phyloP scores from a whole-genome alignment of 1,140 invertebrate genomes.

The Eumaeus atala region DNA sequence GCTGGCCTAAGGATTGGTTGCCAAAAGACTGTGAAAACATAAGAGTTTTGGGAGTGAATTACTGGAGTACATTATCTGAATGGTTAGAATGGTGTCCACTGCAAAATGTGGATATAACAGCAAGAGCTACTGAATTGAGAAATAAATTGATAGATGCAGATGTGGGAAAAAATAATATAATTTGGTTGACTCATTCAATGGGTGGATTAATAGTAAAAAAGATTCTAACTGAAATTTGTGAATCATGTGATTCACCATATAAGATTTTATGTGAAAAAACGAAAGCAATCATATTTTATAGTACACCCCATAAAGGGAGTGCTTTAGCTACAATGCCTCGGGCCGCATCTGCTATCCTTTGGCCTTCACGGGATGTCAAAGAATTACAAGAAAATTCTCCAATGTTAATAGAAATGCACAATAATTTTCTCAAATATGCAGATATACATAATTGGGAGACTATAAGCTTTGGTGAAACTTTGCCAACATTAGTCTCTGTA shows the following conservation, averaged over 20 bases:
- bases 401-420: slow-evolving; percentile 78
- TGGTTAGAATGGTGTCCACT: slow-evolving; percentile 62
- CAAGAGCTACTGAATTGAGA: slow-evolving; percentile 78
- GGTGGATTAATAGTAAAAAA: slow-evolving; percentile 89
- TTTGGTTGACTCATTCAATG: slow-evolving; percentile 91
- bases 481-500: slow-evolving; percentile 79
- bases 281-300: slow-evolving; percentile 84
- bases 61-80: slow-evolving; percentile 66
- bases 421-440: slow-evolving; percentile 78
- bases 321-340: slow-evolving; percentile 73
- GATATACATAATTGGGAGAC: slow-evolving; percentile 75
- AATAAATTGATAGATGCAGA: slow-evolving; percentile 79
- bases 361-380: slow-evolving; percentile 87
- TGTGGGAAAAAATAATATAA: slow-evolving; percentile 78
- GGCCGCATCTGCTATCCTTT: slow-evolving; percentile 80
- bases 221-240: slow-evolving; percentile 44
- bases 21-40: slow-evolving; percentile 73
- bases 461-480: slow-evolving; percentile 84
- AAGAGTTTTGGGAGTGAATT: slow-evolving; percentile 68
- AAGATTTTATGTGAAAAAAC: slow-evolving; percentile 78
- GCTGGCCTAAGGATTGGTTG: slow-evolving; percentile 89
- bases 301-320: slow-evolving; percentile 84
- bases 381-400: slow-evolving; percentile 84
- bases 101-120: slow-evolving; percentile 72
- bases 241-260: slow-evolving; percentile 39